phyloP scores from a whole-genome alignment of 2,888 invertebrate genomes.

The Caenorhabditis sp. region DNA sequence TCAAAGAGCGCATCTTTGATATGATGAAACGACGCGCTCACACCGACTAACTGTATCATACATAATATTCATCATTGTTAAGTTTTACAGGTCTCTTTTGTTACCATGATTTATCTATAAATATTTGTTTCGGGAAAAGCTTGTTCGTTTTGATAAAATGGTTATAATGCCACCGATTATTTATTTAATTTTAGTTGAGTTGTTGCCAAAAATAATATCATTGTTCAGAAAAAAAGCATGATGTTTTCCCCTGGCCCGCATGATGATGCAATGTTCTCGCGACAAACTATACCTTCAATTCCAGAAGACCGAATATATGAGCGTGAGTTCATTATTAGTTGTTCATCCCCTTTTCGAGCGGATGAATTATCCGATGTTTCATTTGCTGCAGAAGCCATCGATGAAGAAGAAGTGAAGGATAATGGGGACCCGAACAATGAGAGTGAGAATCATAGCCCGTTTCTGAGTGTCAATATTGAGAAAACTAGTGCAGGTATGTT shows the following conservation, averaged over 20 bases:
- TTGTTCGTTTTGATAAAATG: not conserved
- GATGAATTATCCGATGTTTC: conserved; percentile 38
- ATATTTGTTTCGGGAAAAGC: not conserved
- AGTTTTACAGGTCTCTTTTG: not conserved
- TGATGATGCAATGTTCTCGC: not conserved
- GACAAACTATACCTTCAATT: not conserved
- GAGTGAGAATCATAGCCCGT: conserved; percentile 6
- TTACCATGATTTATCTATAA: not conserved
- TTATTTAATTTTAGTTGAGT: not conserved
- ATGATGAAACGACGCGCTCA: conserved; percentile 46
- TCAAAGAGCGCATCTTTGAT: conserved; percentile 97
- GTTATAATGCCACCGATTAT: not conserved
- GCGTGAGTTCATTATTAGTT: conserved; percentile 1
- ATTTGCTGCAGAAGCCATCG: conserved; percentile 41
- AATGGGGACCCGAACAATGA: conserved; percentile 6
- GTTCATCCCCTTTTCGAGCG: conserved; percentile 22
- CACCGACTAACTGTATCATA: not conserved
- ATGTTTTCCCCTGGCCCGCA: not conserved
- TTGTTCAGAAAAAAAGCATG: not conserved
- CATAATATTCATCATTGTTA: not conserved
- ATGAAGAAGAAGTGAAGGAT: not conserved
- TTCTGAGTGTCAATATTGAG: conserved; percentile 45
- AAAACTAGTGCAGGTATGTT: conserved; percentile 37
- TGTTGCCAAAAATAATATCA: not conserved
- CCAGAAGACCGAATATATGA: conserved; percentile 4